These are phyloP conservation scores for Australoheros facetus DNA, from an alignment of 2,797 vertebrate species.

Conservation along the genomic window DNA sequence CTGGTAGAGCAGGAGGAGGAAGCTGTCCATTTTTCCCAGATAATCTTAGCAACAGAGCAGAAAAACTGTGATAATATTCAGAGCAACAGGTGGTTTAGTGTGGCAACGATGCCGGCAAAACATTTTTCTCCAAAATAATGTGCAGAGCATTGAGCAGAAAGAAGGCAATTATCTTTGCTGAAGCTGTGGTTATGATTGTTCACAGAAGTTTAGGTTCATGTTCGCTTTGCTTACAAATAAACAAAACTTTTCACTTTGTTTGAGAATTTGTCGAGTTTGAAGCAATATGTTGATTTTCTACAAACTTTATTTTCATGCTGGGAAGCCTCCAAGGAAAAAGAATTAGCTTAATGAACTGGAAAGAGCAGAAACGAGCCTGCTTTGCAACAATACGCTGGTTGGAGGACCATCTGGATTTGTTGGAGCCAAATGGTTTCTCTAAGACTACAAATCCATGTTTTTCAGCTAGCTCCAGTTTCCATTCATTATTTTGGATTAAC, in stretches of 20 bases:
- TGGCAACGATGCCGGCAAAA: background rate
- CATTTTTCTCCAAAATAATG: background rate
- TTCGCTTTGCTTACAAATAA: background rate
- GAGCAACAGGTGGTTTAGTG: background rate
- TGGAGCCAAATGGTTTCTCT: background rate
- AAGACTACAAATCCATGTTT: background rate
- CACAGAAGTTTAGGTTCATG: background rate
- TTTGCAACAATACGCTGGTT: background rate
- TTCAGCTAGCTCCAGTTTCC: background rate
- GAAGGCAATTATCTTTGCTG: background rate
- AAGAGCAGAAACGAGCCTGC: background rate
- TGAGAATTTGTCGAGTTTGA: no score
- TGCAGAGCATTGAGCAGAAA: background rate
- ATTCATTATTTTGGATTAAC: background rate
- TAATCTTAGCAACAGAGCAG: background rate
- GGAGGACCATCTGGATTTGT: background rate
- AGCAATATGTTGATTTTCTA: background rate
- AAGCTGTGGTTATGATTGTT: background rate
- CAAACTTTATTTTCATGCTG: background rate
- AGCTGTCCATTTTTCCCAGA: background rate
- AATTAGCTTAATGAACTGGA: background rate
- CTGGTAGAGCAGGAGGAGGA: background rate
- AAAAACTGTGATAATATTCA: background rate
- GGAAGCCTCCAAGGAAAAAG: background rate
- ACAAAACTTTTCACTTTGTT: no score